Evolutionary conservation across 1,140 invertebrate species (phyloP).

Genomic region (Bombus vancouverensis): DNA sequence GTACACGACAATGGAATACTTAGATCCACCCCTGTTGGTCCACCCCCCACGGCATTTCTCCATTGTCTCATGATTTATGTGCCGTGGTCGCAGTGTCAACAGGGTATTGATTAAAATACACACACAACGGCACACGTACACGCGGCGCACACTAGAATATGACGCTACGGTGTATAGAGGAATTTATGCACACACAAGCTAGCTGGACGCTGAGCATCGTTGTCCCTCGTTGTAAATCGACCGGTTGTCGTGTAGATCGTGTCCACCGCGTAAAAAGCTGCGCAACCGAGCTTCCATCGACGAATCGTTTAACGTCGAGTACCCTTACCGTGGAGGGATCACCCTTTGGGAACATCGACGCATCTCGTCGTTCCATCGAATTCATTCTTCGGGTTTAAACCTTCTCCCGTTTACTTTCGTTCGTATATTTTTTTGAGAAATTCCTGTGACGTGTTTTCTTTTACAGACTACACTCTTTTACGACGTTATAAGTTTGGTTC

Average conservation of each 20-base stretch:
- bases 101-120: constrained; percentile 74
- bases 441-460: no score
- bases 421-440: no score
- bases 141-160: constrained; percentile 18
- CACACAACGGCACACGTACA: constrained; percentile 30
- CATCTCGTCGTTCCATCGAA: not conserved
- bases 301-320: constrained; percentile 55
- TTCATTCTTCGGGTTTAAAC: not conserved
- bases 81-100: constrained; percentile 68
- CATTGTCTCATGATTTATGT: constrained; percentile 77
- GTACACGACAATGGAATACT: constrained; percentile 74
- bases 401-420: not conserved
- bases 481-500: no score
- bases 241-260: constrained; percentile 25
- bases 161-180: not conserved
- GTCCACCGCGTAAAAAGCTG: constrained; percentile 57
- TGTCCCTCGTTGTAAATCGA: constrained; percentile 66
- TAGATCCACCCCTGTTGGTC: constrained; percentile 66
- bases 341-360: constrained; percentile 8
- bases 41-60: constrained; percentile 60
- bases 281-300: constrained; percentile 49
- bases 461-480: no score
- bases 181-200: constrained; percentile 59
- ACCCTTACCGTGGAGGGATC: not conserved
- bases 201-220: constrained; percentile 46